Evolutionary conservation across 2,113 vertebrate genomes (phyloP).

Genomic region (Mobula hypostoma): DNA sequence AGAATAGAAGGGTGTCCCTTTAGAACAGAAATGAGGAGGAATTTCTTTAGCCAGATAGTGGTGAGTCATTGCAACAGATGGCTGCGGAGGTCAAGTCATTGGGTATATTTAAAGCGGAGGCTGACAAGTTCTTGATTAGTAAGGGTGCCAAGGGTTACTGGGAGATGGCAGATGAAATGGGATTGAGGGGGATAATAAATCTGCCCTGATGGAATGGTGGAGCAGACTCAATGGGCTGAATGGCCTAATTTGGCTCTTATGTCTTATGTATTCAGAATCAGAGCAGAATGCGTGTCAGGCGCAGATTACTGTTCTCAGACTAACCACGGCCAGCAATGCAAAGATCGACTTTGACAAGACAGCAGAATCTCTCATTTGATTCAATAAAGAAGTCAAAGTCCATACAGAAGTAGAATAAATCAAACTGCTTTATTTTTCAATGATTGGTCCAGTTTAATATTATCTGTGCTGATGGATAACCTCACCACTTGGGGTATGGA

Average conservation of each 20-base stretch:
- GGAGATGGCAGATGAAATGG: too few relatives aligned
- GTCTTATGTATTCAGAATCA: neutral
- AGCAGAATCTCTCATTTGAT: neutral
- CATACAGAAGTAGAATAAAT: slow-evolving; percentile 27
- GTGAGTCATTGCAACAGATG: too few relatives aligned
- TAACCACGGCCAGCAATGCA: neutral
- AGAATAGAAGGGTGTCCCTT: too few relatives aligned
- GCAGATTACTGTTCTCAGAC: neutral
- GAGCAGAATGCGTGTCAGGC: neutral
- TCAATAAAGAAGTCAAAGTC: slow-evolving; percentile 30
- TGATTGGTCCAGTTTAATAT: slow-evolving; percentile 40
- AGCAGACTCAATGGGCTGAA: too few relatives aligned
- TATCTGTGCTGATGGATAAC: slow-evolving; percentile 47
- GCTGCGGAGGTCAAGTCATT: too few relatives aligned
- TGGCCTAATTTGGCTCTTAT: neutral
- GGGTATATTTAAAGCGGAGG: too few relatives aligned
- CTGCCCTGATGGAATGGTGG: too few relatives aligned
- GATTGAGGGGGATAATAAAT: too few relatives aligned
- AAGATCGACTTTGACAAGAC: neutral
- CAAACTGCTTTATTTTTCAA: neutral
- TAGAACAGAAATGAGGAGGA: too few relatives aligned
- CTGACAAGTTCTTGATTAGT: too few relatives aligned
- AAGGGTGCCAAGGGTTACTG: too few relatives aligned
- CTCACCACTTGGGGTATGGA: slow-evolving; percentile 50
- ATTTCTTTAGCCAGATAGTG: too few relatives aligned